phyloP scores from a whole-genome alignment of 2,797 vertebrate species.

The Spondyliosoma cantharus region DNA sequence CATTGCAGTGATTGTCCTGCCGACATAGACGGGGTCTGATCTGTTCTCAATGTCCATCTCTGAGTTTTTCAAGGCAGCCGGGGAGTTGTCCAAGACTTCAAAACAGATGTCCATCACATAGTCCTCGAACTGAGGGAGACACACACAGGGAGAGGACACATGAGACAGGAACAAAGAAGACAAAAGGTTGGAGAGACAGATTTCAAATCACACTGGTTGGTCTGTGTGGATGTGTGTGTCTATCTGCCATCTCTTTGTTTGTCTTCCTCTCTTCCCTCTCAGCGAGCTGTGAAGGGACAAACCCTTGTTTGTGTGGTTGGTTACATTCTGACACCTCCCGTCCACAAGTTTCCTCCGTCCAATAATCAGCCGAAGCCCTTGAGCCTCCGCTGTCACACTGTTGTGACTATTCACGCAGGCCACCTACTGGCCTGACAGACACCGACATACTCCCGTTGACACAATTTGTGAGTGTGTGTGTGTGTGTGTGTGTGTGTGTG shows the following conservation, averaged over 20 bases:
- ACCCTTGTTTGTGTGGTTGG: slow-evolving; percentile 74
- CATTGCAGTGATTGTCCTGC: slow-evolving; percentile 88
- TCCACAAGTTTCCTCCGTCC: slow-evolving; percentile 67
- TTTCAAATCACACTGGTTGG: background rate
- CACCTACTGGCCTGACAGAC: slow-evolving; percentile 38
- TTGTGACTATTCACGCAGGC: slow-evolving; percentile 75
- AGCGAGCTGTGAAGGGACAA: slow-evolving; percentile 51
- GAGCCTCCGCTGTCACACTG: slow-evolving; percentile 52
- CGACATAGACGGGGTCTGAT: slow-evolving; percentile 85
- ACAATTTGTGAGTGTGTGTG: background rate
- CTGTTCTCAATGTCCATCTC: slow-evolving; percentile 80
- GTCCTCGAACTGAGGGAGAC: slow-evolving; percentile 86
- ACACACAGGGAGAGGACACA: background rate
- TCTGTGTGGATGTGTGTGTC: background rate
- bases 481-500: slow-evolving; percentile 11
- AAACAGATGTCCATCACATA: slow-evolving; percentile 90
- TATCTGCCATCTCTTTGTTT: slow-evolving; percentile 20
- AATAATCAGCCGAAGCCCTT: slow-evolving; percentile 44
- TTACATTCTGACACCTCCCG: slow-evolving; percentile 74
- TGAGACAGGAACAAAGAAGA: background rate
- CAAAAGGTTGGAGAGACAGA: background rate
- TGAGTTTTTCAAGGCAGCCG: slow-evolving; percentile 81
- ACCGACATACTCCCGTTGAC: background rate
- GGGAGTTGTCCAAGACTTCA: slow-evolving; percentile 88
- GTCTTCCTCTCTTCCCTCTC: slow-evolving; percentile 34